Base-by-base conservation (phyloP, 64 coral and sea anemone genomes). In the Pachyseris speciosa region DNA sequence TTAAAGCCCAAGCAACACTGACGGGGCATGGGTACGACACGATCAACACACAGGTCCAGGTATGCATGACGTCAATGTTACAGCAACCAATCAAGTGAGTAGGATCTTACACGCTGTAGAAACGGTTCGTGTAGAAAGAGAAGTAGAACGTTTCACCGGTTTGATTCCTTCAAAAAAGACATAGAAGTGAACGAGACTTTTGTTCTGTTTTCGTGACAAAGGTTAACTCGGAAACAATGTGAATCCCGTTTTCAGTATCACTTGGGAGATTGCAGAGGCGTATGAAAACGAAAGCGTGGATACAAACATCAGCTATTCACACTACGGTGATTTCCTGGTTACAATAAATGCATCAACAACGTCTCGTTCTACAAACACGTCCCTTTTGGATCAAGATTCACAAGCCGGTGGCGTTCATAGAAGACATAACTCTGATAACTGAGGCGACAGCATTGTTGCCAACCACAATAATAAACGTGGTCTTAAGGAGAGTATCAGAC, bases 131-230 rank as follows among this genome's bases (percentile, higher is more conserved):
- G 59, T 81, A n/a, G 77, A 58, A 16, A 81, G 15, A 59, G 44
- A 55, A 37, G 77, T 81, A 9, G 17, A 37, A 63, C 29, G 48
- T 81, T 49, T 41, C 29, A 2, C 77, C 77, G 20, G 44, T 28
- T 55, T 81, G 34, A 40, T 17, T 58, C 48, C 32, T 81, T 34
- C 36, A 41, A 58, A 57, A 55, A 28, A 25, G 15, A 58, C 77
- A 81, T 81, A 4, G 77, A 81, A 81, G 50, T 81, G 7, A 81
- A 81, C 36, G 77, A 81, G 30, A 58, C 49, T 81, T 32, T 81
- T 16, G 22, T 9, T 6, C 49, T 81, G 16, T 59, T 16, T 10
- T 37, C 7, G 22, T 81, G 48, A 81, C 77, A 55, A 39, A 36
- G n/a, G 41, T 25, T 49, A 81, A 81, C 77, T 22, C 9, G 29